A percentile compares a stretch with the other conserved stretches of the same genome.
These are phyloP conservation scores for Rachycentron canadum DNA, from an alignment of 2,797 vertebrate species.

Conservation along the genomic window DNA sequence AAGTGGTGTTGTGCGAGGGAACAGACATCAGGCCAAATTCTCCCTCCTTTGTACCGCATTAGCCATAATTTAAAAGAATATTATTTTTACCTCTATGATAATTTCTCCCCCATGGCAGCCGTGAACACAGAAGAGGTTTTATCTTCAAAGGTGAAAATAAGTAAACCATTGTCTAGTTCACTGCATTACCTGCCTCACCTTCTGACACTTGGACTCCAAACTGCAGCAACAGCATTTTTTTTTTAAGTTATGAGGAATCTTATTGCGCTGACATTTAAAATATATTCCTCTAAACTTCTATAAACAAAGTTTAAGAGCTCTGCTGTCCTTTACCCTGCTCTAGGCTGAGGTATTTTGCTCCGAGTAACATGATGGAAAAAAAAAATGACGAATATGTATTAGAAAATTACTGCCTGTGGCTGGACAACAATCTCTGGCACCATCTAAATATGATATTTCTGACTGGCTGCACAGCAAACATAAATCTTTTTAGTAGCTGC, in stretches of 20 bases:
- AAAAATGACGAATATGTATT: constrained; percentile 38
- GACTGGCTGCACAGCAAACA: constrained; percentile 50
- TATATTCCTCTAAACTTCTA: constrained; percentile 25
- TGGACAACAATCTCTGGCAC: constrained; percentile 54
- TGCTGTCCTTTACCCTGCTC: constrained; percentile 15
- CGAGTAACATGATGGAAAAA: constrained; percentile 26
- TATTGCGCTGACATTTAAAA: constrained; percentile 32
- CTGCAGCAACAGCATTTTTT: constrained; percentile 12
- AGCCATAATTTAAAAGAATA: constrained; percentile 22
- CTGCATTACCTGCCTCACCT: constrained; percentile 14
- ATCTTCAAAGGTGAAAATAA: background rate
- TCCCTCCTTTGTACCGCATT: constrained; percentile 13
- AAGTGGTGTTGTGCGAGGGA: constrained; percentile 33
- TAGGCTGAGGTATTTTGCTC: constrained; percentile 35
- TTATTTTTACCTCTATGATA: constrained; percentile 4
- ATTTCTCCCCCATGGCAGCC: background rate
- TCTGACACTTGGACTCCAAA: constrained; percentile 28
- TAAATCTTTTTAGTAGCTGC: constrained; percentile 49
- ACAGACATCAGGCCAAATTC: constrained; percentile 41
- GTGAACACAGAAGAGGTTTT: background rate
- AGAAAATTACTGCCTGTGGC: constrained; percentile 53
- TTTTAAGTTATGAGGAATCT: constrained; percentile 16
- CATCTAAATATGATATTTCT: constrained; percentile 44
- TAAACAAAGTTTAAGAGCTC: constrained; percentile 43
- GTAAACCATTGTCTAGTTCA: constrained; percentile 9